Conservation (phyloP, 2,113 vertebrate genomes). For the Heterochromis multidens region DNA sequence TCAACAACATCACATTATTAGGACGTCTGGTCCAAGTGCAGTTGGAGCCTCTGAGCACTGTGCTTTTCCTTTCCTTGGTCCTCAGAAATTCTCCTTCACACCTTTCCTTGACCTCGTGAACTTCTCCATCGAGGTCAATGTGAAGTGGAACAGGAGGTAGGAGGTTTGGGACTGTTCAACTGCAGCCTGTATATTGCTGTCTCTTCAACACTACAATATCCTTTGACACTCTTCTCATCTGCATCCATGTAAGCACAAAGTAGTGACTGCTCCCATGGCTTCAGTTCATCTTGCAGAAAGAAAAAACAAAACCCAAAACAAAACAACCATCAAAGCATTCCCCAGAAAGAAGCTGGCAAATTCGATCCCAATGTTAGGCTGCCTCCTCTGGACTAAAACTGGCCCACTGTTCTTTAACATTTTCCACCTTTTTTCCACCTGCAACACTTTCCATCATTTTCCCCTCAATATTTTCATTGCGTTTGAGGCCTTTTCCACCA, state of each 20-base stretch:
- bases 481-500: neutral
- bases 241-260: neutral
- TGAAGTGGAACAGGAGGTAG: neutral
- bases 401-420: neutral
- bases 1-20: neutral
- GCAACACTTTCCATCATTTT: neutral
- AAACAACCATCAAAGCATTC: neutral
- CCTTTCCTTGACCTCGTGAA: neutral
- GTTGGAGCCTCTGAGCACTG: neutral
- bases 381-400: neutral
- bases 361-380: neutral
- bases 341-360: neutral
- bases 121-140: neutral
- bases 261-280: neutral
- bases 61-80: neutral
- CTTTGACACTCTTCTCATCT: neutral
- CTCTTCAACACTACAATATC: neutral
- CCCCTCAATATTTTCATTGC: neutral
- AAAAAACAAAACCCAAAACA: neutral
- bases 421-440: neutral
- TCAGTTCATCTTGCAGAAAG: neutral
- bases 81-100: neutral
- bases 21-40: neutral
- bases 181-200: neutral
- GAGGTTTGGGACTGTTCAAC: neutral